phyloP scores from a whole-genome alignment of 2,888 invertebrate genomes.

The Polydrusus pterygomalis region DNA sequence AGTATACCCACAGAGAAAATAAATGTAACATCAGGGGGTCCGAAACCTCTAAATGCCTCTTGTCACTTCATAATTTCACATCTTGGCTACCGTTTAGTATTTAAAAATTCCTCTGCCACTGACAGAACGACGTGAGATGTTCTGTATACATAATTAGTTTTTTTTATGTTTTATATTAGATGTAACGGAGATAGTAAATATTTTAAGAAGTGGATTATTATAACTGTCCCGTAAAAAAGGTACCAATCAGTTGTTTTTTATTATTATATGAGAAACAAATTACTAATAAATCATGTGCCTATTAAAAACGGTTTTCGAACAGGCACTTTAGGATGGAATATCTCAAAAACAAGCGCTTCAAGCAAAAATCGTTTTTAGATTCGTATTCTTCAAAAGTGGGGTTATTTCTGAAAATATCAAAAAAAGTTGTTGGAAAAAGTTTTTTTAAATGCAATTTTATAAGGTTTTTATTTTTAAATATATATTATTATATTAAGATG shows the following conservation, averaged over 20 bases:
- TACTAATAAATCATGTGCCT: no score
- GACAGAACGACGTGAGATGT: constrained; percentile 40
- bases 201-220: not conserved
- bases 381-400: no score
- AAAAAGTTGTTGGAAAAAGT: no score
- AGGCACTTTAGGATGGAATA: no score
- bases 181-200: constrained; percentile 4
- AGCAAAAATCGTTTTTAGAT: no score
- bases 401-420: no score
- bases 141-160: constrained; percentile 44
- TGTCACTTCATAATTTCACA: constrained; percentile 51
- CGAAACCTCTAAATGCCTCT: constrained; percentile 48
- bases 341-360: no score
- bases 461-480: no score
- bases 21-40: constrained; percentile 46
- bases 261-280: not conserved
- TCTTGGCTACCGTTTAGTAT: constrained; percentile 50
- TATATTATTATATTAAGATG: no score
- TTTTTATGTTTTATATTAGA: constrained; percentile 10
- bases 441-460: no score
- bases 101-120: constrained; percentile 41
- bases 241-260: no score
- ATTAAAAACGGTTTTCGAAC: no score
- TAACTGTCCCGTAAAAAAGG: not conserved
- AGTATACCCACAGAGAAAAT: constrained; percentile 40